These are phyloP conservation scores for Sebastiscus albofasciatus DNA, from an alignment of 2,797 vertebrate species.

Conservation along the genomic window DNA sequence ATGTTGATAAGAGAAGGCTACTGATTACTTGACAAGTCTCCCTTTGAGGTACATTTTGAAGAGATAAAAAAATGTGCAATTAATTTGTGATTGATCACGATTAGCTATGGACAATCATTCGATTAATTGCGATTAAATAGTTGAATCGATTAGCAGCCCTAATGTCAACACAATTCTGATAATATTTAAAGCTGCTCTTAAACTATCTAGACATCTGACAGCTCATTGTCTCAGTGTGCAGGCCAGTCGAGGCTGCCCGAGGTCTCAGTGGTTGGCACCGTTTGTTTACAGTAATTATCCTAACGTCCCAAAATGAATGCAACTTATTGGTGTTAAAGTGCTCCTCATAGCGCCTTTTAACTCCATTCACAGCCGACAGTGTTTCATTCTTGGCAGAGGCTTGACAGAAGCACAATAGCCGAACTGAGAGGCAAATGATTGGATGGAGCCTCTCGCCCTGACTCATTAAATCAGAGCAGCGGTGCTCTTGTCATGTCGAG, in stretches of 20 bases:
- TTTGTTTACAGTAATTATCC: constrained; percentile 32
- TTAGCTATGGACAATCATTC: too few species aligned
- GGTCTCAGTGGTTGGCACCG: background rate
- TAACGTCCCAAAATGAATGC: constrained; percentile 5
- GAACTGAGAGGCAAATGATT: constrained; percentile 3
- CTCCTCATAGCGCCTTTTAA: constrained; percentile 17
- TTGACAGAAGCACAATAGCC: constrained; percentile 28
- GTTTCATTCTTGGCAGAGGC: constrained; percentile 7
- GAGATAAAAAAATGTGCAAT: too few species aligned
- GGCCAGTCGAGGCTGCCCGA: background rate
- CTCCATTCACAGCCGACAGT: constrained; percentile 13
- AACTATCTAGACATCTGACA: background rate
- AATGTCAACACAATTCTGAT: too few species aligned
- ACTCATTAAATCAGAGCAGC: constrained; percentile 52
- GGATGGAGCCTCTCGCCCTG: background rate
- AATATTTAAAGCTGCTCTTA: background rate
- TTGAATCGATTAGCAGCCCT: too few species aligned
- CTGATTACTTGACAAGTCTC: too few species aligned
- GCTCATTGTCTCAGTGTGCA: background rate
- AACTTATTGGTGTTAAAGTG: constrained; percentile 30
- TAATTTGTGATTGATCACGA: too few species aligned
- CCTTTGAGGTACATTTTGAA: too few species aligned
- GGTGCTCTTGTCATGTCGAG: constrained; percentile 2
- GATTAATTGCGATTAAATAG: too few species aligned
- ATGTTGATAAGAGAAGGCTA: too few species aligned